Conservation (phyloP, 1,140 invertebrate genomes). For the Trichonephila inaurata region DNA sequence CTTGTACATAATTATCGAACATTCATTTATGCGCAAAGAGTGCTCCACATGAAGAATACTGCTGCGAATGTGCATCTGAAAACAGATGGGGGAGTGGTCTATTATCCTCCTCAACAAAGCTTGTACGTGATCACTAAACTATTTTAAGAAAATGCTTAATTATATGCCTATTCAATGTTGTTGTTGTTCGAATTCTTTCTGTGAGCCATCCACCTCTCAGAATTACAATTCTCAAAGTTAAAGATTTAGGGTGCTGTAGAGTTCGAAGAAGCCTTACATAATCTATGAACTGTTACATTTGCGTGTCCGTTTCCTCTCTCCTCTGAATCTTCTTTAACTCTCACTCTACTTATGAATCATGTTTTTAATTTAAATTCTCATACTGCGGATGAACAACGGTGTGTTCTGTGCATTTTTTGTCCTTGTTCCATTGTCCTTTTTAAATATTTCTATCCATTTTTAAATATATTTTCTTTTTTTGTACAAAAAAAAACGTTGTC, state of each 20-base stretch:
- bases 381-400: constrained; percentile 24
- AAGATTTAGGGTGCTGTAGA: constrained; percentile 19
- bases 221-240: constrained; percentile 27
- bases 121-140: background rate
- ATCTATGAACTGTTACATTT: background rate
- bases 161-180: background rate
- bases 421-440: no score
- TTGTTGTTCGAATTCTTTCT: background rate
- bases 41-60: no score
- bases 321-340: background rate
- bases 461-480: no score
- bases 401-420: no score
- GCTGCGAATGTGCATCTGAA: background rate
- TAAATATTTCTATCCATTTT: no score
- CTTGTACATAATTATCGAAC: no score
- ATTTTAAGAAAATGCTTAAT: background rate
- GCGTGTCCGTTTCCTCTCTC: background rate
- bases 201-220: background rate
- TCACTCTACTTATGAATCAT: constrained; percentile 38
- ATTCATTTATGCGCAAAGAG: no score
- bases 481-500: no score
- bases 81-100: background rate
- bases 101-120: background rate
- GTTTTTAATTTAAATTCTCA: constrained; percentile 64
- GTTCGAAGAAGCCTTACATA: background rate